A percentile compares a stretch with the other conserved stretches of the same genome.
These are phyloP conservation scores for Entomyzon cyanotis DNA, from an alignment of 2,113 vertebrate genomes.

Conservation along the genomic window DNA sequence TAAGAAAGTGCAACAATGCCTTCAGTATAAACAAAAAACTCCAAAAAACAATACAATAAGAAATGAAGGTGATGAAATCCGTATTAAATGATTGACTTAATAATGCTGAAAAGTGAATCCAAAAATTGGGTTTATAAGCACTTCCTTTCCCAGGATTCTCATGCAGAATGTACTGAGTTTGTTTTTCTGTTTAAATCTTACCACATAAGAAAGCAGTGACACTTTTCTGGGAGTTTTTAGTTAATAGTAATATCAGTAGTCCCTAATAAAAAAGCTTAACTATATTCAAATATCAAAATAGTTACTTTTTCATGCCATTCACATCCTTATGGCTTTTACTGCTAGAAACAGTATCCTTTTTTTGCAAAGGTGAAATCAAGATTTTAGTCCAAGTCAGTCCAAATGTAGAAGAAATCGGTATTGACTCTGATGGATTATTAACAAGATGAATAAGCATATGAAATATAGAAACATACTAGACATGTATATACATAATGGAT, in stretches of 20 bases:
- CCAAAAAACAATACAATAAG: neutral
- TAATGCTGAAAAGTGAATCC: neutral
- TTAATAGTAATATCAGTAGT: neutral
- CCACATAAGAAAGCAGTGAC: neutral
- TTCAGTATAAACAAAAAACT: neutral
- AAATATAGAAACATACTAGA: neutral
- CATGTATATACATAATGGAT: neutral
- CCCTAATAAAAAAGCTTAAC: neutral
- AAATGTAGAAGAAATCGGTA: neutral
- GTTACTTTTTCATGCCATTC: neutral
- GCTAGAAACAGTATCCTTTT: neutral
- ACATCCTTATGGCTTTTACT: neutral
- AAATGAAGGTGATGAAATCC: neutral
- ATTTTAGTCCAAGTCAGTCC: neutral
- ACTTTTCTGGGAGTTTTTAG: neutral
- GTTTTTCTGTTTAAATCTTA: neutral
- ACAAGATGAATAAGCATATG: neutral
- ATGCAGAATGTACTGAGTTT: neutral
- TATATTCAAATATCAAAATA: neutral
- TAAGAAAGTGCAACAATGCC: neutral
- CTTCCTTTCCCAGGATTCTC: neutral
- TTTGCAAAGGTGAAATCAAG: neutral
- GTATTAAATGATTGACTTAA: neutral
- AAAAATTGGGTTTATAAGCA: neutral
- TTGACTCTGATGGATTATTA: neutral